Percentiles rank a stretch among this genome's conserved stretches.
phyloP scores from a whole-genome alignment of 2,888 invertebrate species.

The Bursaphelenchus okinawaensis region DNA sequence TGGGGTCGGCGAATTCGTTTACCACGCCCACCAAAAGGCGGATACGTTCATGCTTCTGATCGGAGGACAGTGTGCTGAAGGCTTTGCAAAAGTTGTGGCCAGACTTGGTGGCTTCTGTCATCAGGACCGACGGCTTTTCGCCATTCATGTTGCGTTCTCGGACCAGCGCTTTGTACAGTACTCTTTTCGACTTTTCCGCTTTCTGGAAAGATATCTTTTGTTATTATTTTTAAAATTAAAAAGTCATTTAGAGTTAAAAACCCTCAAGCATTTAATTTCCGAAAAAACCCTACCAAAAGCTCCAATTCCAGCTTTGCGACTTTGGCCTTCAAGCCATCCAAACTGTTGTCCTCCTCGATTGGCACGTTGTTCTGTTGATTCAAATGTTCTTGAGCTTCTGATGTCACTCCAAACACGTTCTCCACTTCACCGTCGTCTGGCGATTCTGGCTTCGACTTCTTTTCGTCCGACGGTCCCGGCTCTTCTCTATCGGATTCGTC shows the following conservation, averaged over 20 bases:
- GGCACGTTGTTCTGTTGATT: background rate
- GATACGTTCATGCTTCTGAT: slow-evolving; percentile 11
- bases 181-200: slow-evolving; percentile 7
- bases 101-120: background rate
- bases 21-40: slow-evolving; percentile 3
- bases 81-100: slow-evolving; percentile 9
- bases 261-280: too few relatives aligned
- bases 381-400: background rate
- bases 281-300: background rate
- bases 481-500: background rate
- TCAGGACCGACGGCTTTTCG: slow-evolving; percentile 6
- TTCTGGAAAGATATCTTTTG: slow-evolving; percentile 1
- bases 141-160: slow-evolving; percentile 9
- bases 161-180: slow-evolving; percentile 10
- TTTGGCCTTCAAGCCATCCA: background rate
- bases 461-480: background rate
- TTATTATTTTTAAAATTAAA: too few relatives aligned
- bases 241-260: too few relatives aligned
- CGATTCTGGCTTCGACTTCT: background rate
- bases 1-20: slow-evolving; percentile 9
- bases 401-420: background rate
- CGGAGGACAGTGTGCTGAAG: background rate
- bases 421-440: background rate
- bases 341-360: background rate
- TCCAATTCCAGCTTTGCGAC: slow-evolving; percentile 8